phyloP scores from a whole-genome alignment of 2,797 vertebrate species.

The Cynodonichthys magdalenae region DNA sequence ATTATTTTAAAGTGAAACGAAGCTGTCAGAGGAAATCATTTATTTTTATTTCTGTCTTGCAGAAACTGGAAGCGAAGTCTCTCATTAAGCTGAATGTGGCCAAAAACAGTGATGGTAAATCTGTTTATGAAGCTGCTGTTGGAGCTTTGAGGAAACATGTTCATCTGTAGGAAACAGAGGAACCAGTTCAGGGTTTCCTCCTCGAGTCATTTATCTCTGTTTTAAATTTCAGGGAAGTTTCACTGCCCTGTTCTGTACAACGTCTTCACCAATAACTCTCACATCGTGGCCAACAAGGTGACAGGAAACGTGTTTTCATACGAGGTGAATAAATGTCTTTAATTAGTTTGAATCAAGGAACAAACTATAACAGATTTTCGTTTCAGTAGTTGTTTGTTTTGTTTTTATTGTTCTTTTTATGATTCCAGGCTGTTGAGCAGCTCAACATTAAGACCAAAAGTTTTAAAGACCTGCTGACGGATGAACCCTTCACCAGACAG shows the following conservation, averaged over 20 bases:
- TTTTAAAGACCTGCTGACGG: slow-evolving; percentile 92
- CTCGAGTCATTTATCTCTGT: no score
- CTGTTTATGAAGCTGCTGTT: no score
- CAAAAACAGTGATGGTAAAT: slow-evolving; percentile 93
- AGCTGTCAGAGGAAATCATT: background rate
- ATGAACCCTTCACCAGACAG: slow-evolving; percentile 91
- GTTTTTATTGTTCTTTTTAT: no score
- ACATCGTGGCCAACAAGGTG: slow-evolving; percentile 91
- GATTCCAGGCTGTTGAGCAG: slow-evolving; percentile 94
- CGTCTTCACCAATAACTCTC: slow-evolving; percentile 96
- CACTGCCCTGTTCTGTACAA: slow-evolving; percentile 96
- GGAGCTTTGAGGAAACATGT: no score
- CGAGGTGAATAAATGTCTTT: slow-evolving; percentile 81
- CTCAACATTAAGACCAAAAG: slow-evolving; percentile 96
- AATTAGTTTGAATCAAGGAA: no score
- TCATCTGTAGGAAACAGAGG: no score
- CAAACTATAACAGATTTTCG: no score
- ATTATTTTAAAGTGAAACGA: no score
- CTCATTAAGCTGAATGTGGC: slow-evolving; percentile 92
- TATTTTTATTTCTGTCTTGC: slow-evolving; percentile 16
- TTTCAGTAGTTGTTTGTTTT: no score
- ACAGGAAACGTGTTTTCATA: slow-evolving; percentile 94
- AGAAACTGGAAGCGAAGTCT: slow-evolving; percentile 95
- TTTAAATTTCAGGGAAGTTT: slow-evolving; percentile 92
- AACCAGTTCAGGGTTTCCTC: no score